Evolutionary conservation across 2,113 vertebrate species (phyloP).

Genomic region (Catharus fuscescens): DNA sequence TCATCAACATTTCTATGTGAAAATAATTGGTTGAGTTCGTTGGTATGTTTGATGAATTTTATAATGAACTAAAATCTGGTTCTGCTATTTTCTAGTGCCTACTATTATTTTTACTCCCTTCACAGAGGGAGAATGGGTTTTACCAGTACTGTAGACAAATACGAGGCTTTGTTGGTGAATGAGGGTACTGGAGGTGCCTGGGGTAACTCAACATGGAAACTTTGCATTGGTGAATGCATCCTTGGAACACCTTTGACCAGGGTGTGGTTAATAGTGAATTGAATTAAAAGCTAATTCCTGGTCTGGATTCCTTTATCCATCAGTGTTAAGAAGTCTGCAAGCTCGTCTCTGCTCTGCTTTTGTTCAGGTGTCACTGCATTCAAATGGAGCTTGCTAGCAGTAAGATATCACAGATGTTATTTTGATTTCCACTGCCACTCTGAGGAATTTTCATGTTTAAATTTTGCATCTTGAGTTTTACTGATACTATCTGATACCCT

Average conservation of each 20-base stretch:
- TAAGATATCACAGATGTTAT: constrained; percentile 13
- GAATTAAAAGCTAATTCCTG: background rate
- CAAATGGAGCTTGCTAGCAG: background rate
- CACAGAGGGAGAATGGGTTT: background rate
- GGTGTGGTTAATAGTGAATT: background rate
- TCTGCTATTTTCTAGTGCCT: background rate
- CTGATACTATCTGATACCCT: constrained; percentile 33
- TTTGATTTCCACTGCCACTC: constrained; percentile 38
- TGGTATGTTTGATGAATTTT: background rate
- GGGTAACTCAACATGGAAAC: background rate
- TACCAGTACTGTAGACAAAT: background rate
- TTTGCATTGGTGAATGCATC: background rate
- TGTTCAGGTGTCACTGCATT: background rate
- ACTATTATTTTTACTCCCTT: background rate
- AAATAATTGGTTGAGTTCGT: background rate
- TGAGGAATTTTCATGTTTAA: constrained; percentile 18
- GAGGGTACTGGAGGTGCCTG: background rate
- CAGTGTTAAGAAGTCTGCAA: background rate
- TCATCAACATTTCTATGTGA: background rate
- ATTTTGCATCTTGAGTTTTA: constrained; percentile 16
- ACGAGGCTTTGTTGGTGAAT: background rate
- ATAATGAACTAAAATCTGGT: background rate
- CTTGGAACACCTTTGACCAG: background rate
- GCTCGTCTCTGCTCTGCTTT: background rate
- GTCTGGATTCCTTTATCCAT: background rate